Percentiles rank a stretch among this genome's conserved stretches.
These are phyloP conservation scores for Xenentodon cancila DNA, from an alignment of 2,797 vertebrate genomes.

Conservation along the genomic window DNA sequence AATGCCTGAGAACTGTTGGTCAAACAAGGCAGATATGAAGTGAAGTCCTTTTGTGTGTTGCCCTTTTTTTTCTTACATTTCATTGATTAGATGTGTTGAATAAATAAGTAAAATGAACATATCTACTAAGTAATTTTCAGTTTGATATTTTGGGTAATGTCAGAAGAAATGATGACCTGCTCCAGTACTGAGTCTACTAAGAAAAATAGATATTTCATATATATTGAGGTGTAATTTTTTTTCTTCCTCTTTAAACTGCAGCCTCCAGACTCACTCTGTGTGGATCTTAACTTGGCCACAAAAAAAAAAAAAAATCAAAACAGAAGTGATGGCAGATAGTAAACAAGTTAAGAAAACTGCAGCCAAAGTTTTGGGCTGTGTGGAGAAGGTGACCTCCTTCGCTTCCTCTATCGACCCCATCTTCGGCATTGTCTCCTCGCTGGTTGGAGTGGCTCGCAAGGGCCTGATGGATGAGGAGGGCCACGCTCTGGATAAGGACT, in stretches of 20 bases:
- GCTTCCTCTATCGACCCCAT: slow-evolving; percentile 83
- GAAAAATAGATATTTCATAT: background rate
- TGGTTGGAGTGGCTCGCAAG: slow-evolving; percentile 79
- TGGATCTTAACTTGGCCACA: slow-evolving; percentile 11
- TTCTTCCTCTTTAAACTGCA: slow-evolving; percentile 8
- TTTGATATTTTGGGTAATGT: too few relatives aligned
- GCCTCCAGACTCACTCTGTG: slow-evolving; percentile 28
- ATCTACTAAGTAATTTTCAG: background rate
- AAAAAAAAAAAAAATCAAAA: slow-evolving; percentile 8
- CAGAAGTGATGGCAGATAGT: slow-evolving; percentile 75
- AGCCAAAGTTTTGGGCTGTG: slow-evolving; percentile 69
- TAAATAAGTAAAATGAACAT: too few relatives aligned
- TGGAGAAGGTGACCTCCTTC: slow-evolving; percentile 82
- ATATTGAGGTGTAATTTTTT: background rate
- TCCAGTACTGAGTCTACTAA: too few relatives aligned
- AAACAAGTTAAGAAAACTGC: slow-evolving; percentile 72
- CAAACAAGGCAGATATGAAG: too few relatives aligned
- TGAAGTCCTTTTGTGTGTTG: too few relatives aligned
- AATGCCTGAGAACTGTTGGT: too few relatives aligned
- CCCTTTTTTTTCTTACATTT: too few relatives aligned
- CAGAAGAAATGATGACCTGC: too few relatives aligned
- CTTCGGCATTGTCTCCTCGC: slow-evolving; percentile 81
- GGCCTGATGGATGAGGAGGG: slow-evolving; percentile 70
- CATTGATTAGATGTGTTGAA: too few relatives aligned
- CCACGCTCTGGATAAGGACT: slow-evolving; percentile 75